Percentiles rank a stretch among this genome's conserved stretches.
These are phyloP conservation scores for Alcis repandata DNA, from an alignment of 2,888 invertebrate genomes.

Conservation along the genomic window DNA sequence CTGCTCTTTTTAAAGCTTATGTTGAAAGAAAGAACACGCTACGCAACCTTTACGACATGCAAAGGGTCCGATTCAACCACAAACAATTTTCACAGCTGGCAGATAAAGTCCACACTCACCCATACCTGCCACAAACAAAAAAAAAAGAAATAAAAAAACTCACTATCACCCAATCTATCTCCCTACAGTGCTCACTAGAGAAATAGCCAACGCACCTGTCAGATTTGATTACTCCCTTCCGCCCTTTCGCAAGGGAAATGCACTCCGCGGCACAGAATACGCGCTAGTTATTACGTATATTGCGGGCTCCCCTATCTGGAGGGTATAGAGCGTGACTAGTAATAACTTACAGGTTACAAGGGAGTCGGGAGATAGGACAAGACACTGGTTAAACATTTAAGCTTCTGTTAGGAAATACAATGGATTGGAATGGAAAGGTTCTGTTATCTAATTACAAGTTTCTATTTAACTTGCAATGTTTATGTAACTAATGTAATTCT, in stretches of 20 bases:
- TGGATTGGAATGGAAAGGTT: neutral
- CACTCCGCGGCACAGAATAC: constrained; percentile 38
- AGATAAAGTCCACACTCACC: too few relatives aligned
- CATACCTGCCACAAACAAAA: neutral
- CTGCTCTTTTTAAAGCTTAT: neutral
- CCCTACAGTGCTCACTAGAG: constrained; percentile 20
- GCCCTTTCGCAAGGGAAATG: constrained; percentile 55
- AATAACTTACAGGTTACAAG: constrained; percentile 43
- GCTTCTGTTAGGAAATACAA: neutral
- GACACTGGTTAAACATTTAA: constrained; percentile 5
- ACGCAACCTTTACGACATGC: neutral
- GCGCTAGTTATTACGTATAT: constrained; percentile 1
- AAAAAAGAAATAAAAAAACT: neutral
- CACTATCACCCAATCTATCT: constrained; percentile 19
- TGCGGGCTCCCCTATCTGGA: constrained; percentile 44
- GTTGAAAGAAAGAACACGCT: neutral
- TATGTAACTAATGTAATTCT: too few relatives aligned
- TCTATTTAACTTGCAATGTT: too few relatives aligned
- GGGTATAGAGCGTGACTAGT: constrained; percentile 58
- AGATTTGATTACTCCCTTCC: constrained; percentile 63
- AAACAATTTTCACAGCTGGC: too few relatives aligned
- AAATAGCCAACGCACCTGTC: constrained; percentile 55
- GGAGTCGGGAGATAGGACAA: constrained; percentile 4
- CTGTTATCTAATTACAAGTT: neutral
- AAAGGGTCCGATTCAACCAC: too few relatives aligned